A percentile compares a stretch with the other conserved stretches of the same genome.
phyloP scores from a whole-genome alignment of 1,140 invertebrate species.

The Listronotus oregonensis region DNA sequence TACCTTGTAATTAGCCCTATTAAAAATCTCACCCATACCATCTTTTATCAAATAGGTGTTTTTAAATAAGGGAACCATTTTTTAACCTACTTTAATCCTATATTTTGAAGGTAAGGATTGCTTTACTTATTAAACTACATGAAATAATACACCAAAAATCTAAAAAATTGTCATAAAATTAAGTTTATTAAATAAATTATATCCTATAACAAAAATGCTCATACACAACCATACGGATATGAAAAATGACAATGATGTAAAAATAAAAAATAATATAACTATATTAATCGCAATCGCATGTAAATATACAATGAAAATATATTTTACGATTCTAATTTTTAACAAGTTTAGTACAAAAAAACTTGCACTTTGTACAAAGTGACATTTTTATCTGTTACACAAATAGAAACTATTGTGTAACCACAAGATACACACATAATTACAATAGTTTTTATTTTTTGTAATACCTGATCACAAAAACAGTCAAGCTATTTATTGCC shows the following conservation, averaged over 20 bases:
- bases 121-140: too few species aligned
- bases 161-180: slow-evolving; percentile 26
- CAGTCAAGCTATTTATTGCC: slow-evolving; percentile 29
- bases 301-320: slow-evolving; percentile 48
- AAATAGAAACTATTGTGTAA: slow-evolving; percentile 30
- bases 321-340: slow-evolving; percentile 27
- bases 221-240: slow-evolving; percentile 41
- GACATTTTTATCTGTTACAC: slow-evolving; percentile 21
- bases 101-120: too few species aligned
- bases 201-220: slow-evolving; percentile 33
- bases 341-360: slow-evolving; percentile 43
- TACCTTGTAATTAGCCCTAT: too few species aligned
- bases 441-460: slow-evolving; percentile 9
- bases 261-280: slow-evolving; percentile 31
- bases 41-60: too few species aligned
- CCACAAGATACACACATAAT: slow-evolving; percentile 17
- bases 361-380: slow-evolving; percentile 40
- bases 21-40: too few species aligned
- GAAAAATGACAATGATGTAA: slow-evolving; percentile 29
- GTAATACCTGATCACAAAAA: slow-evolving; percentile 34
- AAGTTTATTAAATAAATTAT: slow-evolving; percentile 40
- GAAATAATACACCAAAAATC: slow-evolving; percentile 16
- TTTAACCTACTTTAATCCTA: too few species aligned
- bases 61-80: too few species aligned
- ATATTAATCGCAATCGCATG: slow-evolving; percentile 35